Evolutionary conservation across 2,113 vertebrate genomes (phyloP), one percentile per base, ranked within the genome.

Genomic region (Tachysurus fulvidraco): DNA sequence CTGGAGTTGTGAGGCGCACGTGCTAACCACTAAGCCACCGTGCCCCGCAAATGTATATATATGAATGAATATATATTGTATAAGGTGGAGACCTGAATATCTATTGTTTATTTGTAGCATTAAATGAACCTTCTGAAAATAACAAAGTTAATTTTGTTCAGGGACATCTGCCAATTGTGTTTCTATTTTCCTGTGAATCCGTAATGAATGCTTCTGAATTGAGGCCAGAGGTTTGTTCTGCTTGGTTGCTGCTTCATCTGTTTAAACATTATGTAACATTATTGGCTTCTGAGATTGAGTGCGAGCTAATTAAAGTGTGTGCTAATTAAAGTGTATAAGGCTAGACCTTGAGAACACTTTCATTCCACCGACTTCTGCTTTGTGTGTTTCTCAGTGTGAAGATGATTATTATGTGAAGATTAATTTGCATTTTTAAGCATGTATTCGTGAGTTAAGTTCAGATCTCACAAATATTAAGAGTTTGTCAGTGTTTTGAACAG

Each of bases 231-330:
- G 74, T 62, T 64, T 52, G n/a, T 78, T 85, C 74, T 67, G 60
- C 14, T 65, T 85, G 74, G 77, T 85, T 78, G 44, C 74, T 78
- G 46, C 77, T 55, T 64, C 44, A 13, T 80, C 84, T 85, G 60
- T 79, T 79, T 85, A 67, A 79, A 79, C 76, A 67, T 77, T 64
- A 25, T 67, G 44, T 36, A 50, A 54, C n/a, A 54, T 28, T 62
- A 85, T 85, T 74, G 73, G 71, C 76, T 85, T 78, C 46, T 77
- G 74, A 62, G 67, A 78, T 52, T 64, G 73, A 78, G 60, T 36
- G 30, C 6, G 30, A 59, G 78, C 78, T 59, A 59, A 59, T 80
- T 80, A 80, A 80, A 41, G 28, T 41, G 28, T 80, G 54, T 79
- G 54, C 54, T 79, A 79, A 79, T 79, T 79, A 79, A 79, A 79